phyloP scores from a whole-genome alignment of 2,888 invertebrate genomes.

The Drosophila monieri region DNA sequence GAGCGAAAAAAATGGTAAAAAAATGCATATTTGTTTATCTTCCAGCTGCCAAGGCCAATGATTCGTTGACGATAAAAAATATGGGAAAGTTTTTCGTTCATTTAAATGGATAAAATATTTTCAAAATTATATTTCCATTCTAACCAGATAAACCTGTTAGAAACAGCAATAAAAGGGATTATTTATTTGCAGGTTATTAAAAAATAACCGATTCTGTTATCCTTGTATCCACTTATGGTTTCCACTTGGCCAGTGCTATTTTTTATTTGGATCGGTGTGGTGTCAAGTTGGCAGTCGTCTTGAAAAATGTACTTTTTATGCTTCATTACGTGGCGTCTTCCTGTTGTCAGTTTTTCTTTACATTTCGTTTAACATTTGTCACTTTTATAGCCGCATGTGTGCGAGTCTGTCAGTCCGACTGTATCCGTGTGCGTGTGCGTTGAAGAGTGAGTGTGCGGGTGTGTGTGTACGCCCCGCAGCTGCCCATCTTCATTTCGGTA shows the following conservation, averaged over 20 bases:
- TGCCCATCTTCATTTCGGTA: constrained; percentile 72
- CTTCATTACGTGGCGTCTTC: constrained; percentile 77
- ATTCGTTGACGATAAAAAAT: not conserved
- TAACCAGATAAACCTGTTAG: not conserved
- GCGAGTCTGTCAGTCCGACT: constrained; percentile 19
- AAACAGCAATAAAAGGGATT: not conserved
- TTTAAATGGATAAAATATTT: not conserved
- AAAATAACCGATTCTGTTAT: constrained; percentile 25
- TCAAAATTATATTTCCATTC: not conserved
- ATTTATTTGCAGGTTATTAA: constrained; percentile 6
- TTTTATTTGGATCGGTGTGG: constrained; percentile 25
- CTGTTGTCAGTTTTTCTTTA: constrained; percentile 78
- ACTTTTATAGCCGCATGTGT: constrained; percentile 73
- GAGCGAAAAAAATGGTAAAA: not conserved
- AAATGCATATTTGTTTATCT: constrained; percentile 1
- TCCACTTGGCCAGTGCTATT: not conserved
- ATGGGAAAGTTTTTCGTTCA: not conserved
- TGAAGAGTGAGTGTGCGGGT: constrained; percentile 27
- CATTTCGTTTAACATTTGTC: constrained; percentile 80
- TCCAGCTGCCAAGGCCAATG: constrained; percentile 8
- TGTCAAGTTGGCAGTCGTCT: constrained; percentile 60
- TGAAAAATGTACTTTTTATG: constrained; percentile 78
- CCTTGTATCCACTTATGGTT: constrained; percentile 11
- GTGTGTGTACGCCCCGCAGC: constrained; percentile 68
- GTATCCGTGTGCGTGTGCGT: constrained; percentile 14